Conservation (phyloP, 2,797 vertebrate genomes). For the Argya squamiceps region DNA sequence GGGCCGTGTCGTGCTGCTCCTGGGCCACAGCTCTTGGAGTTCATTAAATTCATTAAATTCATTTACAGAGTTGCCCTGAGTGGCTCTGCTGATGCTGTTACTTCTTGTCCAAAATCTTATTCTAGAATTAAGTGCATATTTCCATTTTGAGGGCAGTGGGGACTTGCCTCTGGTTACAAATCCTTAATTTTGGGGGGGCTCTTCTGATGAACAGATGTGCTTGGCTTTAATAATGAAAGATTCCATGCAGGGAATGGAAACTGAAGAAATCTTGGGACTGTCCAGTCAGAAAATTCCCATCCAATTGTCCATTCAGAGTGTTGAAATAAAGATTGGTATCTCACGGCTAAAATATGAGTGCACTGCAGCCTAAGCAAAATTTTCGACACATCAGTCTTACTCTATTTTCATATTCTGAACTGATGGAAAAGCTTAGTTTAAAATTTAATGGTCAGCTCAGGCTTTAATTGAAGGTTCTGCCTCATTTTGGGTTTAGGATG, state of each 20-base stretch:
- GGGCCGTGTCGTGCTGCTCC: not conserved
- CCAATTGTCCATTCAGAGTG: not conserved
- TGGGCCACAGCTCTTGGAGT: not conserved
- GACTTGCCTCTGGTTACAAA: not conserved
- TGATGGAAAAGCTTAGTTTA: not conserved
- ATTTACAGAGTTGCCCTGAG: not conserved
- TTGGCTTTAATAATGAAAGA: not conserved
- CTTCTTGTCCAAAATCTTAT: not conserved
- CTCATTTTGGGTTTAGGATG: not conserved
- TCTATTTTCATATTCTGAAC: not conserved
- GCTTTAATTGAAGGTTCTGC: not conserved
- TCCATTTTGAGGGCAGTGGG: not conserved
- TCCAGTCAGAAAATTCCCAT: not conserved
- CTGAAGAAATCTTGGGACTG: not conserved
- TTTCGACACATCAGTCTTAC: not conserved
- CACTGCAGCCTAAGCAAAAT: not conserved
- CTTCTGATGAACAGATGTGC: not conserved
- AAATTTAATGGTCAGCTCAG: not conserved
- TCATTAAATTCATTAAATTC: slow-evolving; percentile 8
- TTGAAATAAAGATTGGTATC: not conserved
- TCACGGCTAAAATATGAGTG: not conserved
- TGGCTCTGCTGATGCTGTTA: not conserved
- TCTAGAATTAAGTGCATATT: not conserved
- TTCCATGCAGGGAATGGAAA: not conserved
- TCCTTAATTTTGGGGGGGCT: not conserved